Base-by-base conservation (phyloP, 2,888 invertebrate genomes). In the Mimas tiliae region DNA sequence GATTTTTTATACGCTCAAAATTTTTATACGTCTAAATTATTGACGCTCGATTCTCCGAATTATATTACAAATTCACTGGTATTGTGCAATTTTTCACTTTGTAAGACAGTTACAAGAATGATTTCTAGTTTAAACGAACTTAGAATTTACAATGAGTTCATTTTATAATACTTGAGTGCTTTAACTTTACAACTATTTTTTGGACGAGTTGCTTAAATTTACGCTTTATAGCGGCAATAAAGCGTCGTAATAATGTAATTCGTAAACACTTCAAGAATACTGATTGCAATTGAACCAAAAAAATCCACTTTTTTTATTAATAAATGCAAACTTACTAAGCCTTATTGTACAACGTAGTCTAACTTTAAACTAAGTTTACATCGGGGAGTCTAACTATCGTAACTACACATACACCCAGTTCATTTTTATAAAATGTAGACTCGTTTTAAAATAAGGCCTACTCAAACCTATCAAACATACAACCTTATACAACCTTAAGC, bases 91-190 rank as follows among this genome's bases (percentile, higher is more conserved):
- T 58, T 58, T 19, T 58, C 38, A 58, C 38, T 58, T 58, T 42
- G 38, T 52, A 6, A 21, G 38, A 42, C 16, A 16, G 11, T 34
- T 38, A 55, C 38, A 12, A n/a, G 19, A 52, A 69, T 69, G 62
- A 68, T 68, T 72, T 67, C 67, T 58, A 64, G 68, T 70, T 63
- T 68, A 69, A 69, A 70, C 68, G 67, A 66, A 70, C 68, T 68
- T 51, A 67, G 66, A 70, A 72, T 70, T 68, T 67, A 64, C 66
- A 69, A 70, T 70, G 69, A 65, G 65, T 21, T 48, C 52, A 47
- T 38, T 42, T 52, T 38, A 14, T 45, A 14, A 1, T 11, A 45
- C 27, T 27, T 27, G 42, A 62, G n/a, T 58, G 3, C 19, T 1
- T 11, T 38, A 9, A 38, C 14, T 42, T 38, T 38, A 19, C 12